These are phyloP conservation scores for Blomia tropicalis DNA, from an alignment of 2,888 invertebrate species.

Conservation along the genomic window DNA sequence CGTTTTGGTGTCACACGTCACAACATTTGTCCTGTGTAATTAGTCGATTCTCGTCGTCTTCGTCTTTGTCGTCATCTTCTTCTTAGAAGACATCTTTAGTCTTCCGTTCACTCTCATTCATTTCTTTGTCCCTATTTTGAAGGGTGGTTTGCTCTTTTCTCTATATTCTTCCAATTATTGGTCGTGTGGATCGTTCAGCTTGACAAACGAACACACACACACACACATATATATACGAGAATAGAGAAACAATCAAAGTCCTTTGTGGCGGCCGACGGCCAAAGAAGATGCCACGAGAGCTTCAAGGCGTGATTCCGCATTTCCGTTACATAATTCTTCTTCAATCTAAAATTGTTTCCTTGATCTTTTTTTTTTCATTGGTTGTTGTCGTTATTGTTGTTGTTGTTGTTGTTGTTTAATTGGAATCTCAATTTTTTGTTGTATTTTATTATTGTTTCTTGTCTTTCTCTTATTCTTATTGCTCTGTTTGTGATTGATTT, in stretches of 20 bases:
- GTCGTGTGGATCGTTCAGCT: too few relatives aligned
- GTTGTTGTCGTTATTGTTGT: not conserved
- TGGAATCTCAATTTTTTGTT: not conserved
- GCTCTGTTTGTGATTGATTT: not conserved
- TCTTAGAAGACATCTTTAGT: conserved; percentile 3
- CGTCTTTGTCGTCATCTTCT: not conserved
- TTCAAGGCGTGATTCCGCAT: conserved; percentile 11
- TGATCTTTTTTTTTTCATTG: not conserved
- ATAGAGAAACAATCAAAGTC: too few relatives aligned
- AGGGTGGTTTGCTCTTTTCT: too few relatives aligned
- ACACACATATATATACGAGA: too few relatives aligned
- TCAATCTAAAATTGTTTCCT: too few relatives aligned
- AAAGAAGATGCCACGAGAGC: conserved; percentile 11
- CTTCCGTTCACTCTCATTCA: not conserved
- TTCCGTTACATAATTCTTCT: conserved; percentile 11
- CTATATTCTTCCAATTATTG: not conserved
- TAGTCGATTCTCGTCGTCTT: not conserved
- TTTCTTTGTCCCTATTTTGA: not conserved
- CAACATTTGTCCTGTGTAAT: not conserved
- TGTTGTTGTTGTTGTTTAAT: not conserved
- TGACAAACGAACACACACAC: too few relatives aligned
- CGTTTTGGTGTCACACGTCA: conserved; percentile 3
- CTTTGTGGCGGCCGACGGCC: too few relatives aligned
- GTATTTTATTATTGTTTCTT: not conserved
- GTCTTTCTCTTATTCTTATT: not conserved